Evolutionary conservation across 2,113 vertebrate species (phyloP).

Genomic region (Dicrurus megarhynchus): DNA sequence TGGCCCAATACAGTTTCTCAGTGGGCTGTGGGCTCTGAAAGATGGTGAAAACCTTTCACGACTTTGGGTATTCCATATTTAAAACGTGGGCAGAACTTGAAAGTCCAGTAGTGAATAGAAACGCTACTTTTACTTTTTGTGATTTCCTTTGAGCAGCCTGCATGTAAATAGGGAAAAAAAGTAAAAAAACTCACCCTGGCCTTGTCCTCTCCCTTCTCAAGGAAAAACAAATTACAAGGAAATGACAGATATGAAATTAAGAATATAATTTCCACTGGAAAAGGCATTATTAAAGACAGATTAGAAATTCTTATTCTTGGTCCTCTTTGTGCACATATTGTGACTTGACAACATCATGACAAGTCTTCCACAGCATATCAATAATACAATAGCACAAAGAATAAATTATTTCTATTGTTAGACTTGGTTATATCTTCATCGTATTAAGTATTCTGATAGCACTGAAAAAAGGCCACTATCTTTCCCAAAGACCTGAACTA

Average conservation of each 20-base stretch:
- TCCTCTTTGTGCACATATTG: background rate
- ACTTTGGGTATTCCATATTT: background rate
- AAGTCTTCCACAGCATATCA: background rate
- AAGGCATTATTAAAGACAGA: background rate
- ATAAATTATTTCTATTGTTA: background rate
- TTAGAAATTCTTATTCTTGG: background rate
- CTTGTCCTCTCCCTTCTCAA: background rate
- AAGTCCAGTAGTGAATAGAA: background rate
- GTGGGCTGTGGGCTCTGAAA: background rate
- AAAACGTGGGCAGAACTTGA: background rate
- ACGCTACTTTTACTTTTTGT: background rate
- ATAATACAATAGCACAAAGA: background rate
- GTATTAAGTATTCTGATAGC: background rate
- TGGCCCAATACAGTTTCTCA: background rate
- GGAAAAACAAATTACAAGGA: background rate
- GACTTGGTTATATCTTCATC: background rate
- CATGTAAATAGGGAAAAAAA: background rate
- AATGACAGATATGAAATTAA: background rate
- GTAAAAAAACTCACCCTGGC: rapidly evolving
- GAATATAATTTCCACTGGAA: background rate
- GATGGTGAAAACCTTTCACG: background rate
- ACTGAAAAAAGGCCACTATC: background rate
- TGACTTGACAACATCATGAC: background rate
- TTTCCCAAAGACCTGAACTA: background rate
- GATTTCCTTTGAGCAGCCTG: background rate